Evolutionary conservation across 2,888 invertebrate genomes (phyloP), one percentile per base, ranked within the genome.

Genomic region (Latrodectus elegans): DNA sequence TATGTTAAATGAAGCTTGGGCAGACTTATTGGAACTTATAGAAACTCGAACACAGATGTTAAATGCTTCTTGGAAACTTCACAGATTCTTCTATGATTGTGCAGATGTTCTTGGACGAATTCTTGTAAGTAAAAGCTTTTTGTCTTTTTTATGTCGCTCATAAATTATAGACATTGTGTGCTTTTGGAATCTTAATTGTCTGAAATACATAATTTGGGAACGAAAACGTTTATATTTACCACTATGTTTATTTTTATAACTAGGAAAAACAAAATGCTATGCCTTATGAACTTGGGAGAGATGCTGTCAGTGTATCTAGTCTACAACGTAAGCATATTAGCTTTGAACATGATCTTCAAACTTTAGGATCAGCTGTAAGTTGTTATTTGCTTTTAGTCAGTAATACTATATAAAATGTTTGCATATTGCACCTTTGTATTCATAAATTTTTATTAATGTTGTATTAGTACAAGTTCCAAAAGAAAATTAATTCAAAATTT

Each of bases 61-160:
- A 91, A 96, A 96, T 6, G 98, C 99, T 15, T 98, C 98, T 73
- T 95, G 98, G 91, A 98, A 99, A 93, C 94, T 99, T 89, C 99
- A 99, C 94, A 99, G 99, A 93, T 99, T 99, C 96, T 99, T 99
- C 96, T 98, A 99, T 93, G 99, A 99, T 93, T 97, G 96, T 93
- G 98, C 99, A 93, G 99, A 99, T 92, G 96, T 98, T 9, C 94
- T 98, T 77, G 96, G 97, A 88, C 95, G 98, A 90, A 98, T 99
- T 90, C 94, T 96, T 91, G 93, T 93, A 90, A 91, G 92, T 91
- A 17, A 8, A 26, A 17, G n/a, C 60, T 71, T 14, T 49, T 14
- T 4, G 14, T 70, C 10, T 38, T 12, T 38, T 60, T 0, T 15
- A 15, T 6, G 9, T 60, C 11, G 11, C 6, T n/a, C 60, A 60